These are phyloP conservation scores for Orthosia cruda DNA, from an alignment of 2,888 invertebrate genomes.

Conservation along the genomic window DNA sequence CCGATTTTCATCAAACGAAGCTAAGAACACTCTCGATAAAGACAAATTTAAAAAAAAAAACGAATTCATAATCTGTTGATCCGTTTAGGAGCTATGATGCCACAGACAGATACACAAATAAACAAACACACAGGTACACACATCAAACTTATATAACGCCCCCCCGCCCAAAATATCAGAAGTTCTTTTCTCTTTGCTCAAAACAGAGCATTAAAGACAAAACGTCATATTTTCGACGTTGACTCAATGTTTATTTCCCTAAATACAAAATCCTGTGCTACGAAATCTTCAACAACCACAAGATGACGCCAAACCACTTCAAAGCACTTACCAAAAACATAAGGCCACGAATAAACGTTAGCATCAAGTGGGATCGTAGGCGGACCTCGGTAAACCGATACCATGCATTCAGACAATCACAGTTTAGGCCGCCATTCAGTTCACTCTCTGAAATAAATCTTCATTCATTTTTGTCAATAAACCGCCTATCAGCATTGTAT, in stretches of 20 bases:
- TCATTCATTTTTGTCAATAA: constrained; percentile 88
- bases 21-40: too few relatives aligned
- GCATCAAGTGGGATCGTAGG: constrained; percentile 66
- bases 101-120: too few relatives aligned
- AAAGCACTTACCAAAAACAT: constrained; percentile 54
- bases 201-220: not conserved
- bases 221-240: not conserved
- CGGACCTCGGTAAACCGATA: constrained; percentile 77
- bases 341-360: constrained; percentile 45
- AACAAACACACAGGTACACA: too few relatives aligned
- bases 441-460: constrained; percentile 82
- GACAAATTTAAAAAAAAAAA: too few relatives aligned
- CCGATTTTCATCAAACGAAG: too few relatives aligned
- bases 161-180: too few relatives aligned
- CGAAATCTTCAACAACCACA: constrained; percentile 9
- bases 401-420: constrained; percentile 78
- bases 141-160: too few relatives aligned
- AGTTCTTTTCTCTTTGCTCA: not conserved
- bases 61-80: too few relatives aligned
- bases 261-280: not conserved
- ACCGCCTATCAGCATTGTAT: constrained; percentile 91
- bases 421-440: constrained; percentile 76
- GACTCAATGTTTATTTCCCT: constrained; percentile 10
- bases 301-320: constrained; percentile 64
- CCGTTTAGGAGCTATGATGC: too few relatives aligned